Conservation (phyloP, 2,888 invertebrate genomes). For the Geotrupes spiniger region DNA sequence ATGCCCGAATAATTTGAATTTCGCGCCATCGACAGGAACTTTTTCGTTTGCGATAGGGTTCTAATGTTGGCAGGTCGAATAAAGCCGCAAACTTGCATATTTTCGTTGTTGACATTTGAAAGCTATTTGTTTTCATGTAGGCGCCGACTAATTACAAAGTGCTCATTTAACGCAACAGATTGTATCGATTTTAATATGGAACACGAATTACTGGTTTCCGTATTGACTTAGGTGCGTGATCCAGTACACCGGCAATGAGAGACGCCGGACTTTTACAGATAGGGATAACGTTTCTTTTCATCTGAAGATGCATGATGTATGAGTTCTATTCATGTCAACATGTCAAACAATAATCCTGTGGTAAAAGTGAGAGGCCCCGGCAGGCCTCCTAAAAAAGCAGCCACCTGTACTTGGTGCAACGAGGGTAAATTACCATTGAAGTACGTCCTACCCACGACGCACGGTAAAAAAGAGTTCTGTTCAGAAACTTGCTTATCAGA, state of each 20-base stretch:
- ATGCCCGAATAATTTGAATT: too few species aligned
- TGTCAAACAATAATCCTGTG: slow-evolving; percentile 40
- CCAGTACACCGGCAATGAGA: too few species aligned
- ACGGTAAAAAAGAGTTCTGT: slow-evolving; percentile 90
- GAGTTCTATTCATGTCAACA: slow-evolving; percentile 20
- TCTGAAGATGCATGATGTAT: neutral
- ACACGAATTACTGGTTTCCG: too few species aligned
- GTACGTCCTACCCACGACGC: slow-evolving; percentile 82
- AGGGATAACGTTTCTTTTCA: too few species aligned
- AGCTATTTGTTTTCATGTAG: neutral
- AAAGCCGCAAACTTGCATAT: slow-evolving; percentile 22
- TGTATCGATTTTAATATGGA: too few species aligned
- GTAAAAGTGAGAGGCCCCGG: slow-evolving; percentile 68
- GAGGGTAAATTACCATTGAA: slow-evolving; percentile 79
- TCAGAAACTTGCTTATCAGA: slow-evolving; percentile 86
- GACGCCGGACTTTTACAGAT: too few species aligned
- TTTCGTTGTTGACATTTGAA: slow-evolving; percentile 17
- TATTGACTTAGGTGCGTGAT: too few species aligned
- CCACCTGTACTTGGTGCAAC: slow-evolving; percentile 80
- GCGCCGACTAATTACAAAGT: too few species aligned
- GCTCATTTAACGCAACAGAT: too few species aligned
- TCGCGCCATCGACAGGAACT: too few species aligned
- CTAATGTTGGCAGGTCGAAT: slow-evolving; percentile 6
- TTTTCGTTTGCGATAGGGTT: too few species aligned
- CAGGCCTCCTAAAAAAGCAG: slow-evolving; percentile 74